Evolutionary conservation across 2,113 vertebrate species (phyloP).

Genomic region (Hepsetus odoe): DNA sequence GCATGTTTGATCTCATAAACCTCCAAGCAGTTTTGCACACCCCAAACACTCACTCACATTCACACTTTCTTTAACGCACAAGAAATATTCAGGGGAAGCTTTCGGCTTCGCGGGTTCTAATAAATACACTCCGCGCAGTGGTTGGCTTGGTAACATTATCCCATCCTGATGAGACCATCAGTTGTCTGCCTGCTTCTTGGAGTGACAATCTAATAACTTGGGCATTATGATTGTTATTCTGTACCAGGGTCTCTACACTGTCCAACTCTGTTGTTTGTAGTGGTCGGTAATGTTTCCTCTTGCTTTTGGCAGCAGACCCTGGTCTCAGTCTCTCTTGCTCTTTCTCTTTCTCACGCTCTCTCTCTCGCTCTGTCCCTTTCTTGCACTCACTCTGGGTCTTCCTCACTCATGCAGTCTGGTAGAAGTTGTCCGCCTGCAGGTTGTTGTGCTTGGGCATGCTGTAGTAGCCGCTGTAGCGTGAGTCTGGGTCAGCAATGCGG

Average conservation of each 20-base stretch:
- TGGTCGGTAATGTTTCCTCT: slow-evolving; percentile 45
- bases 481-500: slow-evolving; percentile 87
- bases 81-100: slow-evolving; percentile 59
- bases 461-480: slow-evolving; percentile 90
- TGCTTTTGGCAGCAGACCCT: slow-evolving; percentile 46
- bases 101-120: slow-evolving; percentile 57
- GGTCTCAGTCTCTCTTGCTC: slow-evolving; percentile 40
- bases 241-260: slow-evolving; percentile 38
- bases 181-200: slow-evolving; percentile 37
- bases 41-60: slow-evolving; percentile 60
- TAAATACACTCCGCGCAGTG: slow-evolving; percentile 72
- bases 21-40: no score
- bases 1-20: slow-evolving; percentile 81
- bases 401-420: slow-evolving; percentile 87
- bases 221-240: slow-evolving; percentile 49
- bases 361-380: slow-evolving; percentile 31
- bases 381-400: slow-evolving; percentile 59
- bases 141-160: slow-evolving; percentile 49
- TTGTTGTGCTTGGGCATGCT: slow-evolving; percentile 92
- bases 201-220: slow-evolving; percentile 48
- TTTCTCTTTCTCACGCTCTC: slow-evolving; percentile 32
- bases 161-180: slow-evolving; percentile 44
- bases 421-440: slow-evolving; percentile 90
- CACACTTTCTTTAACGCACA: slow-evolving; percentile 68
- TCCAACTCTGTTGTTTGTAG: slow-evolving; percentile 49